Evolutionary conservation across 2,113 vertebrate species (phyloP), one percentile per base, ranked within the genome.

Genomic region (Onychostoma macrolepis): DNA sequence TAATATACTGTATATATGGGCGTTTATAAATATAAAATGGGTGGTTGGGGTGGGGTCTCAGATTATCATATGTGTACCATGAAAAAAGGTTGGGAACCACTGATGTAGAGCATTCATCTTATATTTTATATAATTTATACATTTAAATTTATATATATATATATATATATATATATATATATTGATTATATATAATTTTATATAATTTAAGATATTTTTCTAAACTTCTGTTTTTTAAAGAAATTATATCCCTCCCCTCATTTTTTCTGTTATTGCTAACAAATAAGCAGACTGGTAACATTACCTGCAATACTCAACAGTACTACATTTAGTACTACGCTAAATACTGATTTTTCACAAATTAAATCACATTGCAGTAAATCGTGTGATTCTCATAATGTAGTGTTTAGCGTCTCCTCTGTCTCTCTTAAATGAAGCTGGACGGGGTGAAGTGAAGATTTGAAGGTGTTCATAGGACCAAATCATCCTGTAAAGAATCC

Each of bases 401-500:
- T 41, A 80, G 53, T 41, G 11, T 61, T 58, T 26, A 26, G 36
- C 10, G 1, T 38, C 30, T 61, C 30, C 6, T 58, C 21, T 53
- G 48, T 79, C 50, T 63, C 56, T 58, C 36, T n/a, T 41, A 43
- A 80, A 38, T 41, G 15, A 26, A 45, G 15, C 38, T 43, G n/a
- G 36, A 65, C 7, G 6, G 26, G 21, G 38, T 1, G 15, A 65
- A 45, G 15, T 45, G 36, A 28, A 26, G n/a, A 45, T 65, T 45
- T 43, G 7, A 65, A 26, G 13, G n/a, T 26, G 41, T 65, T 81
- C n/a, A 45, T 11, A 65, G 58, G n/a, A 82, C 21, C 80, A 45
- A 81, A 81, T 81, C 79, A 63, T 81, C 58, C 58, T 65, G 58
- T 45, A 63, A 38, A 67, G 58, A 65, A 81, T 81, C n/a, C 58